Evolutionary conservation across 2,113 vertebrate species (phyloP).

Genomic region (Melospiza georgiana): DNA sequence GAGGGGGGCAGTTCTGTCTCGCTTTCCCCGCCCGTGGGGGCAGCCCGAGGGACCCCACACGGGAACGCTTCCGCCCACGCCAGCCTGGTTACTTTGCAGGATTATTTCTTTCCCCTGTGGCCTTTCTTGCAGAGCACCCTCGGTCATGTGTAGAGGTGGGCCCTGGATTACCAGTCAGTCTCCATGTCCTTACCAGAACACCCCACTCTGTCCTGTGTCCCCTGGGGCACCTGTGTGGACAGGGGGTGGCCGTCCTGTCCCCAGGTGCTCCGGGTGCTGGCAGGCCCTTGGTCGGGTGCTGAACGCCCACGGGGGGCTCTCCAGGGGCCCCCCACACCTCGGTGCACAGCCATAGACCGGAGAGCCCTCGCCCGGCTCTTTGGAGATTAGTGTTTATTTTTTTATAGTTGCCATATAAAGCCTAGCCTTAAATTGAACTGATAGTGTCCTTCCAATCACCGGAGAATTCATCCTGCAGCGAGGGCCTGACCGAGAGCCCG

Average conservation of each 20-base stretch:
- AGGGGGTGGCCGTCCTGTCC: not conserved
- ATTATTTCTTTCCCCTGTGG: constrained; percentile 26
- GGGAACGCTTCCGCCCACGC: not conserved
- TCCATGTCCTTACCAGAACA: not conserved
- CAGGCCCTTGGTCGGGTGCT: not conserved
- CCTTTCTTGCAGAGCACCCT: constrained; percentile 57
- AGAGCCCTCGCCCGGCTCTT: constrained; percentile 11
- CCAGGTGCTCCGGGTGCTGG: not conserved
- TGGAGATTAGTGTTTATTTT: constrained; percentile 52
- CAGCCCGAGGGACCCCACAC: not conserved
- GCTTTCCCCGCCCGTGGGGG: not conserved
- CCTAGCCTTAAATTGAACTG: constrained; percentile 70
- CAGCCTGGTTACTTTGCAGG: not conserved
- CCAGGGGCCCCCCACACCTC: not conserved
- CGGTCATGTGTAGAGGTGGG: not conserved
- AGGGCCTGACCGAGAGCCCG: not conserved
- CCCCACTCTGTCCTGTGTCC: not conserved
- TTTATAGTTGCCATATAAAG: constrained; percentile 41
- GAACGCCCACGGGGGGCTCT: not conserved
- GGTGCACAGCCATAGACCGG: not conserved
- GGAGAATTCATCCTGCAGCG: not conserved
- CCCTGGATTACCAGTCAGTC: constrained; percentile 51
- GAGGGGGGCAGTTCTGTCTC: not conserved
- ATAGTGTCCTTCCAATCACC: constrained; percentile 16
- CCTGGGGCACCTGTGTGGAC: not conserved